These are phyloP conservation scores for Emydocephalus ijimae DNA, from an alignment of 2,113 vertebrate genomes.

Conservation along the genomic window DNA sequence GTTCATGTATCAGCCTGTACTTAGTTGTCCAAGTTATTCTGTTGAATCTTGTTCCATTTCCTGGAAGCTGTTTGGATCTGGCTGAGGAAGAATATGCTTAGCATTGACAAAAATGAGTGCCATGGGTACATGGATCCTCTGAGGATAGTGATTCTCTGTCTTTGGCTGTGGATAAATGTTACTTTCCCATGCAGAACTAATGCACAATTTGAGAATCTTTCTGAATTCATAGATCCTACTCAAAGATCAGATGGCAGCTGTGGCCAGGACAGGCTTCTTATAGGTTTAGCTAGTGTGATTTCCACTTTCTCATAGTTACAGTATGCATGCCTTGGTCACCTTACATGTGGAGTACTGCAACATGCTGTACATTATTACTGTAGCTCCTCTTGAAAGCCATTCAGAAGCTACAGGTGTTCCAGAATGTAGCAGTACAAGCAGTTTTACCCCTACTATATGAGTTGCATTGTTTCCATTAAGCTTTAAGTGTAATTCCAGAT, in stretches of 20 bases:
- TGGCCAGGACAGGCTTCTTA: background rate
- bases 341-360: background rate
- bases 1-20: background rate
- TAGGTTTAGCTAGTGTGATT: background rate
- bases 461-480: background rate
- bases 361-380: background rate
- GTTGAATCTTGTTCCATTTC: background rate
- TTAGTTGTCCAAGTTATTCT: background rate
- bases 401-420: background rate
- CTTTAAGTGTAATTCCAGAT: background rate
- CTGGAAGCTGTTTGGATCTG: background rate
- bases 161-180: background rate
- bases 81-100: background rate
- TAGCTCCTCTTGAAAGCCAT: background rate
- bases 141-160: background rate
- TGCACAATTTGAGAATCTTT: background rate
- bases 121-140: background rate
- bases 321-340: background rate
- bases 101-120: background rate
- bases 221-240: background rate
- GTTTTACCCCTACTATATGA: background rate
- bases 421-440: background rate
- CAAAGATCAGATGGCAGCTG: background rate
- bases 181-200: background rate
- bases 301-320: background rate